These are phyloP conservation scores for Sciurus carolinensis DNA, from an alignment of 2,797 vertebrate species.

Conservation along the genomic window DNA sequence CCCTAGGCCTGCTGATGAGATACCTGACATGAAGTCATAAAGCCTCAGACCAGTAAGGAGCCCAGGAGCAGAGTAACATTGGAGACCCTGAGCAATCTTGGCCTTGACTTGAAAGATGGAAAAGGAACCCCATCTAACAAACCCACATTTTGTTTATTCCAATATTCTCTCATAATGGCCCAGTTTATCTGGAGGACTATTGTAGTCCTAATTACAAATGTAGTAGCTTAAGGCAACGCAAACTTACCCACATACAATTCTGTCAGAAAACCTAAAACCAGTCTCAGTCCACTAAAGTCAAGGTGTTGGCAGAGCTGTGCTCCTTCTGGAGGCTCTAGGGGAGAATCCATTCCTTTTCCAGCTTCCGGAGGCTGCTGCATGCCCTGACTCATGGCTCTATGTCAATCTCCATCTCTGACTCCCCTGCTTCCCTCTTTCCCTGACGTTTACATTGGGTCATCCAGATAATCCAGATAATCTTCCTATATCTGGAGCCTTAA, in stretches of 20 bases:
- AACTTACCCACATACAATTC: not conserved
- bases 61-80: not conserved
- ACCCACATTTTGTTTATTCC: not conserved
- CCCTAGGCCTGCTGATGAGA: not conserved
- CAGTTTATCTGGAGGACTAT: not conserved
- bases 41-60: not conserved
- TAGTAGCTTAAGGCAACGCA: not conserved
- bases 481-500: not conserved
- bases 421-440: not conserved
- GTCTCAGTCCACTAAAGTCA: not conserved
- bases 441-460: not conserved
- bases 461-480: slow-evolving; percentile 15
- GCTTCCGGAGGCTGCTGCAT: not conserved
- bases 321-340: not conserved
- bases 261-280: not conserved
- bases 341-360: not conserved
- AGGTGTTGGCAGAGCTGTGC: not conserved
- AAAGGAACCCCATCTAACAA: not conserved
- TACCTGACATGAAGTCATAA: not conserved
- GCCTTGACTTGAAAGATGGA: not conserved
- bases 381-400: not conserved
- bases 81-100: not conserved
- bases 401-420: not conserved
- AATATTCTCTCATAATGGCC: not conserved
- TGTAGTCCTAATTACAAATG: not conserved